A percentile compares a stretch with the other conserved stretches of the same genome.
Evolutionary conservation across 1,140 invertebrate genomes (phyloP).

Genomic region (Drosophila pseudoobscura): DNA sequence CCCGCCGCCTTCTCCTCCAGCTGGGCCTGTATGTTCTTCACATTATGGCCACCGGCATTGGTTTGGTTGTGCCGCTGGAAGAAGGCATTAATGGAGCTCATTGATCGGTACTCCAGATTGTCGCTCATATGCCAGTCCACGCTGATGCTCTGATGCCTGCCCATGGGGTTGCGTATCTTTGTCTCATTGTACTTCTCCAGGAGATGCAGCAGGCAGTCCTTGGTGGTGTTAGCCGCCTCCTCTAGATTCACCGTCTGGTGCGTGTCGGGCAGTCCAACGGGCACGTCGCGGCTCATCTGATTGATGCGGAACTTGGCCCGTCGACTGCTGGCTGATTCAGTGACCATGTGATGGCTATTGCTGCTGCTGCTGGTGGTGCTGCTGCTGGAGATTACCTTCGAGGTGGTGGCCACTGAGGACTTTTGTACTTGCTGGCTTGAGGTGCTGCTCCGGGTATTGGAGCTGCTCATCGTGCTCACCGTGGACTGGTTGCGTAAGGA

Average conservation of each 20-base stretch:
- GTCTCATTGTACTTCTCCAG: slow-evolving; percentile 89
- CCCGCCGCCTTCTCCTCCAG: slow-evolving; percentile 79
- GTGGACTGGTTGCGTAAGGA: slow-evolving; percentile 42
- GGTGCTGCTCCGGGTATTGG: slow-evolving; percentile 51
- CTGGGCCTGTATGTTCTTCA: slow-evolving; percentile 75
- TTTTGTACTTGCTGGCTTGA: slow-evolving; percentile 43
- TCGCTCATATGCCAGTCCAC: slow-evolving; percentile 81
- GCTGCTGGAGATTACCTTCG: slow-evolving; percentile 59
- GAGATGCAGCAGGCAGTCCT: slow-evolving; percentile 88
- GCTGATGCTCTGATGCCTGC: slow-evolving; percentile 80
- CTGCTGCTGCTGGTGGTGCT: slow-evolving; percentile 45
- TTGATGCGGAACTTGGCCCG: slow-evolving; percentile 86
- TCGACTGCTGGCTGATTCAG: slow-evolving; percentile 73
- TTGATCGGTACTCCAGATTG: slow-evolving; percentile 85
- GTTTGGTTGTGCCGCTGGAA: slow-evolving; percentile 86
- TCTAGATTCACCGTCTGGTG: slow-evolving; percentile 85
- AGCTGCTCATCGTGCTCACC: slow-evolving; percentile 54
- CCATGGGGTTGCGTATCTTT: slow-evolving; percentile 68
- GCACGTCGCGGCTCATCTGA: slow-evolving; percentile 86
- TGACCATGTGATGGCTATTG: slow-evolving; percentile 21
- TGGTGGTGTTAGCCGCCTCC: slow-evolving; percentile 87
- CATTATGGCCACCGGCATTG: slow-evolving; percentile 82
- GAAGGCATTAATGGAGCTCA: slow-evolving; percentile 88
- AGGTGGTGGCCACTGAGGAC: slow-evolving; percentile 35
- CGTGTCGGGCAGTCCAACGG: slow-evolving; percentile 85